A percentile compares a stretch with the other conserved stretches of the same genome.
Evolutionary conservation across 2,888 invertebrate species (phyloP).

Genomic region (Dysmachus trigonus): DNA sequence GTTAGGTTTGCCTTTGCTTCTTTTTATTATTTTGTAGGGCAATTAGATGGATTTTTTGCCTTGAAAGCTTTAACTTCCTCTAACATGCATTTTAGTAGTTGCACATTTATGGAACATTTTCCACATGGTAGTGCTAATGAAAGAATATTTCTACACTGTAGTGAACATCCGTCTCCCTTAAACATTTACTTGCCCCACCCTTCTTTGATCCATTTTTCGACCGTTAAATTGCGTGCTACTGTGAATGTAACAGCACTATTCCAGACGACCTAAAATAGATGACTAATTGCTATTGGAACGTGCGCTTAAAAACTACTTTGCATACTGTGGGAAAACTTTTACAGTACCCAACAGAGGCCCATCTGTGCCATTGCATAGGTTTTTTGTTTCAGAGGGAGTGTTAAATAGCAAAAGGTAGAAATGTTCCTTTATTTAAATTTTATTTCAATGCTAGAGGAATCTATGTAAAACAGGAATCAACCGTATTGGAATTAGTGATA

Average conservation of each 20-base stretch:
- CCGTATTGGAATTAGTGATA: no score
- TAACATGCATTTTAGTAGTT: neutral
- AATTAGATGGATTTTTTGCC: neutral
- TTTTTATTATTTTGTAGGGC: neutral
- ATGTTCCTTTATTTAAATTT: neutral
- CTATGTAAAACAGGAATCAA: no score
- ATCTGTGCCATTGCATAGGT: neutral
- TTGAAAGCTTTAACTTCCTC: neutral
- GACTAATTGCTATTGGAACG: constrained; percentile 1
- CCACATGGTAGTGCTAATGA: neutral
- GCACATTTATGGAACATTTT: neutral
- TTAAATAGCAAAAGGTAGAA: neutral
- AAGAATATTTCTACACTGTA: neutral
- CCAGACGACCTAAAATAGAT: constrained; percentile 1
- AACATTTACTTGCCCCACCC: neutral
- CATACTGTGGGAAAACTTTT: neutral
- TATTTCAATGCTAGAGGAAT: no score
- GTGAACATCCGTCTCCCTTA: neutral
- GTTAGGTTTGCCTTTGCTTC: neutral
- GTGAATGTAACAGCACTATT: neutral
- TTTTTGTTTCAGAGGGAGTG: neutral
- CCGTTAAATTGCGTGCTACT: neutral
- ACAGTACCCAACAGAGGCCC: neutral
- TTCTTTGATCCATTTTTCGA: neutral
- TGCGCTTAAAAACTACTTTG: constrained; percentile 2